phyloP scores from a whole-genome alignment of 2,797 vertebrate genomes.

The Nothura maculosa region DNA sequence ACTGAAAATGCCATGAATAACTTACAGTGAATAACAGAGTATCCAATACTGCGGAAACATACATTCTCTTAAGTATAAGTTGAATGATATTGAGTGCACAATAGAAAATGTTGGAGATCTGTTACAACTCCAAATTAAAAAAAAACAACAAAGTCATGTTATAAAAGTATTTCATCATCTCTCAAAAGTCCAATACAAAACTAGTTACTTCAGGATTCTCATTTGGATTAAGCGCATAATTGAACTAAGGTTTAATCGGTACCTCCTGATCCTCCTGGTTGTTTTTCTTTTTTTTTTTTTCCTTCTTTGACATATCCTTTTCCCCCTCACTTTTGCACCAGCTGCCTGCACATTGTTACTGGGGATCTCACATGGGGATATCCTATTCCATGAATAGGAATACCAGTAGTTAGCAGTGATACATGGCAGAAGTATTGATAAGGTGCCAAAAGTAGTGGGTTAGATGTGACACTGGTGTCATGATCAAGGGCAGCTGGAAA shows the following conservation, averaged over 20 bases:
- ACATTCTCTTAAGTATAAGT: constrained; percentile 51
- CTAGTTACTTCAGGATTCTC: neutral
- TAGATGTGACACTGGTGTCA: neutral
- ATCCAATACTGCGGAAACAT: constrained; percentile 38
- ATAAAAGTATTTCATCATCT: neutral
- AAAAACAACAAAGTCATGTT: neutral
- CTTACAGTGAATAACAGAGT: constrained; percentile 20
- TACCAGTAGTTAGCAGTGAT: neutral
- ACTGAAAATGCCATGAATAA: constrained; percentile 37
- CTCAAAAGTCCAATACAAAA: neutral
- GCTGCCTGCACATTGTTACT: neutral
- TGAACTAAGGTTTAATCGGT: neutral
- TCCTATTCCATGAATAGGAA: neutral
- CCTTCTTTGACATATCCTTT: neutral
- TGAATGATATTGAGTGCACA: neutral
- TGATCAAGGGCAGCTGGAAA: neutral
- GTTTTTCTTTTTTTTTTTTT: neutral
- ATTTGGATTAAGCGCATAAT: neutral
- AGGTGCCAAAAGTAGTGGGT: neutral
- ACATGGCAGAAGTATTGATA: neutral
- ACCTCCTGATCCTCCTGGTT: too few relatives aligned
- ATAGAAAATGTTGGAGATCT: neutral
- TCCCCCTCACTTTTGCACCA: too few relatives aligned
- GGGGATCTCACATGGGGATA: neutral
- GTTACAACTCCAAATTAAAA: constrained; percentile 13